phyloP scores from a whole-genome alignment of 1,140 invertebrate genomes.

The Galleria mellonella region DNA sequence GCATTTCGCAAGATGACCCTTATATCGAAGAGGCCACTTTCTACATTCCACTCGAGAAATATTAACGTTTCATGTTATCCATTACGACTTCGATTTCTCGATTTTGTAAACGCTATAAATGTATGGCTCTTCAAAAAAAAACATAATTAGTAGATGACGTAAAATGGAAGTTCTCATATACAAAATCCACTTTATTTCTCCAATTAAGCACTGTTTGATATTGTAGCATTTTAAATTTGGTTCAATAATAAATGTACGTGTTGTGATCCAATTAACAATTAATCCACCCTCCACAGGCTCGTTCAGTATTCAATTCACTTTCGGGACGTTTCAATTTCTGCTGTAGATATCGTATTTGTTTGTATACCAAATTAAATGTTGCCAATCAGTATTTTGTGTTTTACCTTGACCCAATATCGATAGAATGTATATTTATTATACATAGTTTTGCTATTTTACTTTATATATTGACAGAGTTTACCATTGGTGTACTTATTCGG shows the following conservation, averaged over 20 bases:
- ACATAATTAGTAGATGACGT: not conserved
- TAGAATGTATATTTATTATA: too few species aligned
- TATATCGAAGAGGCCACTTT: slow-evolving; percentile 38
- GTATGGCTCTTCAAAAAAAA: not conserved
- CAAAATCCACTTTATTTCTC: slow-evolving; percentile 14
- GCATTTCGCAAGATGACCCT: slow-evolving; percentile 53
- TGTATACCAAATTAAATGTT: slow-evolving; percentile 44
- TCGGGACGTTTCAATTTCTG: slow-evolving; percentile 47
- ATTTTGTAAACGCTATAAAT: slow-evolving; percentile 5
- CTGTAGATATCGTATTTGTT: slow-evolving; percentile 47
- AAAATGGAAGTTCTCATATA: slow-evolving; percentile 9
- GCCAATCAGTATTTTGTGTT: slow-evolving; percentile 35
- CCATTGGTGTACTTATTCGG: too few species aligned
- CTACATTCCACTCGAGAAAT: slow-evolving; percentile 44
- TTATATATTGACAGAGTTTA: too few species aligned
- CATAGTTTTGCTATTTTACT: too few species aligned
- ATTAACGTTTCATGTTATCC: slow-evolving; percentile 23
- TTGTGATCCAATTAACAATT: slow-evolving; percentile 62
- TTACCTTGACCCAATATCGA: slow-evolving; percentile 1
- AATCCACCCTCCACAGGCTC: slow-evolving; percentile 37
- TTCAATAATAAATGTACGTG: slow-evolving; percentile 43
- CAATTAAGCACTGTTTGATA: slow-evolving; percentile 27
- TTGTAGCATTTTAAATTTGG: slow-evolving; percentile 30
- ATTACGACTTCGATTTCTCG: not conserved
- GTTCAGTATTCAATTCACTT: slow-evolving; percentile 48